Conservation (phyloP, 1,140 invertebrate species). For the Cydia splendana region DNA sequence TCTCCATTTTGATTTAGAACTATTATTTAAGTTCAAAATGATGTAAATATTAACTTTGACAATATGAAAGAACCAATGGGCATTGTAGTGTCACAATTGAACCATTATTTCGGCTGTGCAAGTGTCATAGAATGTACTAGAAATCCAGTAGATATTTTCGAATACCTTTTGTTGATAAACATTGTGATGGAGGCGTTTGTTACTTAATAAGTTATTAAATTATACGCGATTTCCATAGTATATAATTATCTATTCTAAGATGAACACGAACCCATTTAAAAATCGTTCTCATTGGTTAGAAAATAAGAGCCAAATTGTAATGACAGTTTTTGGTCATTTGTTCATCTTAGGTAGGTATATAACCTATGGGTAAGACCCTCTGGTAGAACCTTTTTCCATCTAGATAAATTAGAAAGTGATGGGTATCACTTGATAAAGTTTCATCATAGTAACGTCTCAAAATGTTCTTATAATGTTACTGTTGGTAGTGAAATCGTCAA, state of each 20-base stretch:
- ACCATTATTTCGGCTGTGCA: slow-evolving; percentile 51
- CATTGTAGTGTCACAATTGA: slow-evolving; percentile 39
- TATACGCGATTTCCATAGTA: neutral
- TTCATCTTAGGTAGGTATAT: neutral
- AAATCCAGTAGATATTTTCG: slow-evolving; percentile 23
- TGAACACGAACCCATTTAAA: neutral
- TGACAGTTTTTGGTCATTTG: neutral
- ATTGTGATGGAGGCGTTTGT: slow-evolving; percentile 26
- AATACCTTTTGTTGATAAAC: slow-evolving; percentile 10
- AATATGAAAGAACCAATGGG: slow-evolving; percentile 20
- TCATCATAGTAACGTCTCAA: neutral
- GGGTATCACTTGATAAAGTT: slow-evolving; percentile 29
- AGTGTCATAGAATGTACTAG: slow-evolving; percentile 38
- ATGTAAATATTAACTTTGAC: slow-evolving; percentile 30
- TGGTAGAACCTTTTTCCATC: neutral
- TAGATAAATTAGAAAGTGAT: slow-evolving; percentile 34
- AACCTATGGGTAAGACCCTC: neutral
- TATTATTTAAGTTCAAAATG: slow-evolving; percentile 1
- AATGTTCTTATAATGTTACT: neutral
- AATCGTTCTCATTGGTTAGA: neutral
- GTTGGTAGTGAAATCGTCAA: neutral
- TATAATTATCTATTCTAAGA: neutral
- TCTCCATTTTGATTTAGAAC: neutral
- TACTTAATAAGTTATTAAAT: slow-evolving; percentile 38
- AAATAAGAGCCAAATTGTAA: neutral